These are phyloP conservation scores for Oophaga pumilio DNA, from an alignment of 2,113 vertebrate genomes.

Conservation along the genomic window DNA sequence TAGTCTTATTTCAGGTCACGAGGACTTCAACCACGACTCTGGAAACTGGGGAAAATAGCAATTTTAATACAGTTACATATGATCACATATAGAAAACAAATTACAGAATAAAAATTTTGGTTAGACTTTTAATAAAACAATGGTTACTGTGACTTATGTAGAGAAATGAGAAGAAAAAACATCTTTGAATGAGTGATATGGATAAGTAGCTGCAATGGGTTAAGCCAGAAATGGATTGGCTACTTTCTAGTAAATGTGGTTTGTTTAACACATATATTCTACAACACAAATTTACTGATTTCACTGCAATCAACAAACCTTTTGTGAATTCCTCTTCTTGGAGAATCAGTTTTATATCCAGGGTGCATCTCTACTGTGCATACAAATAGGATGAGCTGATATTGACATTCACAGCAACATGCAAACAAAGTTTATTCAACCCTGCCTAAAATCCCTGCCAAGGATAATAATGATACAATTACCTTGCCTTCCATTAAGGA, in stretches of 20 bases:
- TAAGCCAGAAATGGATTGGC: not conserved
- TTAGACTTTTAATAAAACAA: too few species aligned
- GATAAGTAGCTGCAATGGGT: not conserved
- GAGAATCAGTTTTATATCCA: slow-evolving; percentile 32
- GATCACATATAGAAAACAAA: too few species aligned
- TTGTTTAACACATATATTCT: slow-evolving; percentile 17
- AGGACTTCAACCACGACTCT: too few species aligned
- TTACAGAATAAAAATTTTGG: too few species aligned
- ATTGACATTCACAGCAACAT: slow-evolving; percentile 52
- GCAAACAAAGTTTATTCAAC: slow-evolving; percentile 51
- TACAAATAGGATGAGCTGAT: slow-evolving; percentile 45
- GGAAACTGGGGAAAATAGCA: too few species aligned
- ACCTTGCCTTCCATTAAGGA: slow-evolving; percentile 29
- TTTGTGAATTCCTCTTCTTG: slow-evolving; percentile 30
- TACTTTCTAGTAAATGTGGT: not conserved
- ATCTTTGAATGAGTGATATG: too few species aligned
- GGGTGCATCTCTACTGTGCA: slow-evolving; percentile 23
- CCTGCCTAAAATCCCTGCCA: slow-evolving; percentile 34
- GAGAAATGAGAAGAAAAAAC: too few species aligned
- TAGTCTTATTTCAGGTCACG: too few species aligned
- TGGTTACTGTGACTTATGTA: too few species aligned
- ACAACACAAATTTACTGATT: not conserved
- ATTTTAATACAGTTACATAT: too few species aligned
- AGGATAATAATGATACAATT: slow-evolving; percentile 47
- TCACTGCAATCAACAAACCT: slow-evolving; percentile 34